Conservation (phyloP, 2,888 invertebrate species). For the Macaria liturata region DNA sequence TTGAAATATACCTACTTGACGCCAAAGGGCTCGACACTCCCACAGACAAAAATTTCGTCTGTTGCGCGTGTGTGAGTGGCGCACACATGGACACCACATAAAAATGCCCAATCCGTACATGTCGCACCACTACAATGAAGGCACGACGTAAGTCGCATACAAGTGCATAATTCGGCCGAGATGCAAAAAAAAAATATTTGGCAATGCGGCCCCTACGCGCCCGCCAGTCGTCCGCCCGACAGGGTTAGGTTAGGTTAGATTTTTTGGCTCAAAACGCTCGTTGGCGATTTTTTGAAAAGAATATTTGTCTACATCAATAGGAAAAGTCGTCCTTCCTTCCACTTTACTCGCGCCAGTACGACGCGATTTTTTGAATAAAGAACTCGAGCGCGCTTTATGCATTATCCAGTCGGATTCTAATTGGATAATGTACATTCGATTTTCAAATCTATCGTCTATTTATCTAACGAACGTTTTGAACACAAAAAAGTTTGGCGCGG, state of each 20-base stretch:
- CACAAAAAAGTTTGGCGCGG: conserved; percentile 49
- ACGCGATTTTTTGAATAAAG: conserved; percentile 74
- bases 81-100: conserved; percentile 70
- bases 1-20: conserved; percentile 67
- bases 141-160: conserved; percentile 83
- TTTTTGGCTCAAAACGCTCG: conserved; percentile 83
- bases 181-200: conserved; percentile 83
- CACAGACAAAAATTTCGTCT: conserved; percentile 71
- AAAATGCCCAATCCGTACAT: conserved; percentile 79
- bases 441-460: conserved; percentile 44
- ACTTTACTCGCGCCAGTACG: conserved; percentile 65
- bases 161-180: conserved; percentile 84
- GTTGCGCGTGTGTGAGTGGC: conserved; percentile 65
- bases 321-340: conserved; percentile 66
- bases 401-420: conserved; percentile 59
- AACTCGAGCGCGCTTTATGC: conserved; percentile 49
- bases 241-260: conserved; percentile 84
- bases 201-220: conserved; percentile 83
- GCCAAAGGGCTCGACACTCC: conserved; percentile 71
- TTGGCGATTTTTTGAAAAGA: conserved; percentile 74
- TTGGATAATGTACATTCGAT: conserved; percentile 52
- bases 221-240: conserved; percentile 82
- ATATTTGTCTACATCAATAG: conserved; percentile 68
- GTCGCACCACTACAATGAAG: conserved; percentile 82
- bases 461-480: conserved; percentile 62